Base-by-base conservation (phyloP, 2,888 invertebrate genomes). In the Nomada goodeniana region DNA sequence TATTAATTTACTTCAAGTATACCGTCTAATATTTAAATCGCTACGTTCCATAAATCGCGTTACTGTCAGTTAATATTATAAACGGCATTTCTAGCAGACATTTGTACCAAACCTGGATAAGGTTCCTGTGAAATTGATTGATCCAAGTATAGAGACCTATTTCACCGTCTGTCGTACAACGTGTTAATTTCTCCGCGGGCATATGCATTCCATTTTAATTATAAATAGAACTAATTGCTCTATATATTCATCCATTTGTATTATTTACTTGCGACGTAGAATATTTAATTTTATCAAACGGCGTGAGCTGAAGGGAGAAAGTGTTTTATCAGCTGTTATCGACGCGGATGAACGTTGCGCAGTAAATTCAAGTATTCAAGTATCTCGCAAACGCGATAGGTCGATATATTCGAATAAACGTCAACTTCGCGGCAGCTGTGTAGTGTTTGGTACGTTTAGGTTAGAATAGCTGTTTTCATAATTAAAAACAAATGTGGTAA, bases 381-480 rank as follows among this genome's bases (percentile, higher is more conserved):
- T 23, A 29, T 20, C 61, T 82, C 61, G 74, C 42, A 75, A 55
- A 68, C 26, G 23, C 44, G 3, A 9, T 42, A 13, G 59, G 70
- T 84, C 84, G 85, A 87, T 71, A 64, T 59, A 26, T 44, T 72
- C 63, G 57, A 60, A 47, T 71, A 59, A 57, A 61, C 75, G 80
- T 79, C 78, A 86, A 75, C 74, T 87, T 87, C 86, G 83, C 74
- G 82, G 80, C 82, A 82, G 84, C 60, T 81, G 86, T 73, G 72
- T 83, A 88, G 88, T 86, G 88, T 88, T 88, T 88, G 88, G 72
- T 85, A 75, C 53, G 55, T 61, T 74, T 91, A 92, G 92, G 92
- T 92, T 92, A 92, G 91, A 85, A 82, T 84, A 84, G 73, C 64
- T 88, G 88, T 89, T 91, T 90, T 90, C 86, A 76, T 86, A 90